Evolutionary conservation across 2,888 invertebrate species (phyloP).

Genomic region (Latheticus oryzae): DNA sequence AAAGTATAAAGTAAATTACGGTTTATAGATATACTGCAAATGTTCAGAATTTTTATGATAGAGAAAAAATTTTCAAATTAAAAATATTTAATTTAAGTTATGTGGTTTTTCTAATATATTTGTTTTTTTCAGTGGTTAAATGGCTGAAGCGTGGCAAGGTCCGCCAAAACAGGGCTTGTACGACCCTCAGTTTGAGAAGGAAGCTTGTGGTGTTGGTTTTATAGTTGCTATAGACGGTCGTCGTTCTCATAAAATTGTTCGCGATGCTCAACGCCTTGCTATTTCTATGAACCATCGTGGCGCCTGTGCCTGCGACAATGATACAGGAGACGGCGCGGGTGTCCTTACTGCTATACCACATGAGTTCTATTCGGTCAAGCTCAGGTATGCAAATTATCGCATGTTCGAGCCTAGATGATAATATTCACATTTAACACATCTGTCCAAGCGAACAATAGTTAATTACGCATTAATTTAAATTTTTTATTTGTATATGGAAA

Average conservation of each 20-base stretch:
- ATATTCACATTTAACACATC: too few species aligned
- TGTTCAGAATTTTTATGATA: too few species aligned
- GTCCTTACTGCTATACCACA: constrained; percentile 97
- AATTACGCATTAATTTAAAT: too few species aligned
- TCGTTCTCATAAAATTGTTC: constrained; percentile 94
- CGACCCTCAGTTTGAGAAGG: constrained; percentile 94
- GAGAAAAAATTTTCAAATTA: neutral
- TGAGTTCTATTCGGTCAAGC: constrained; percentile 85
- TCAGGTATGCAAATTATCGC: too few species aligned
- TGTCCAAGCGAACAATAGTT: too few species aligned
- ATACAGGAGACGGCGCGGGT: constrained; percentile 99
- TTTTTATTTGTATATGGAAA: too few species aligned
- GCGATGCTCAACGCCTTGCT: constrained; percentile 94
- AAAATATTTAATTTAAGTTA: too few species aligned
- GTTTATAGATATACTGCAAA: too few species aligned
- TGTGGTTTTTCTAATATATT: too few species aligned
- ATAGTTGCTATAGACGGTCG: constrained; percentile 98
- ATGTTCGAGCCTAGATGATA: too few species aligned
- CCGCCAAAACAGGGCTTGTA: constrained; percentile 93
- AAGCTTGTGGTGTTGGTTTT: constrained; percentile 99
- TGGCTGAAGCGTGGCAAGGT: constrained; percentile 76
- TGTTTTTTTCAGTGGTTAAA: constrained; percentile 57
- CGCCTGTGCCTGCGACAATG: constrained; percentile 99
- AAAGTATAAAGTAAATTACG: too few species aligned
- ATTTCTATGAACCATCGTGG: constrained; percentile 99